Evolutionary conservation across 2,888 invertebrate genomes (phyloP).

Genomic region (Strigamia transsilvanica): DNA sequence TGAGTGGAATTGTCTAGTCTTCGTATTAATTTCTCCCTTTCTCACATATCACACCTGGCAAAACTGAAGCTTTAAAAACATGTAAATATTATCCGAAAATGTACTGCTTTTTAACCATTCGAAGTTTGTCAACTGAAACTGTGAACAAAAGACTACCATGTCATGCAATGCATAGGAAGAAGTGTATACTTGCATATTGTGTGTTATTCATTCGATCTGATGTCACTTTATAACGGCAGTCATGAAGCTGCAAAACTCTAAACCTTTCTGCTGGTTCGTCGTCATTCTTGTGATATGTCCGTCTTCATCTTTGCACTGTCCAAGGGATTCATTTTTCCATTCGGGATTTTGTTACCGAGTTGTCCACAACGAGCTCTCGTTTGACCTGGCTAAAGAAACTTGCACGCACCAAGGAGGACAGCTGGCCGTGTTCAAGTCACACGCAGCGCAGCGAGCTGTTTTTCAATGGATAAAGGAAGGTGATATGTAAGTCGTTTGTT

Average conservation of each 20-base stretch:
- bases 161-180: no score
- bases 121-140: no score
- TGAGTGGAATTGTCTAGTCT: no score
- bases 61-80: no score
- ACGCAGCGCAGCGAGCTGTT: slow-evolving; percentile 11
- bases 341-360: slow-evolving; percentile 14
- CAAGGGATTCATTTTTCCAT: background rate
- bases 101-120: no score
- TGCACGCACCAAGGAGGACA: background rate
- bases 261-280: background rate
- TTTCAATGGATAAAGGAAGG: slow-evolving; percentile 16
- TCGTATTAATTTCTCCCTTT: no score
- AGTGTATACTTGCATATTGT: no score
- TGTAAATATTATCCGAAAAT: no score
- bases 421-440: background rate
- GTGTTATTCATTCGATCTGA: background rate
- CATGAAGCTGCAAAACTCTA: background rate
- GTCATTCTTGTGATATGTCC: background rate
- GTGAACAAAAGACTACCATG: no score
- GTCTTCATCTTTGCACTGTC: slow-evolving; percentile 4
- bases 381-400: background rate
- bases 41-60: no score
- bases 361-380: background rate
- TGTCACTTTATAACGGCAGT: background rate
- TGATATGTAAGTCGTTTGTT: background rate